Conservation (phyloP, 1,140 invertebrate genomes). For the Neotoxoptera formosana region DNA sequence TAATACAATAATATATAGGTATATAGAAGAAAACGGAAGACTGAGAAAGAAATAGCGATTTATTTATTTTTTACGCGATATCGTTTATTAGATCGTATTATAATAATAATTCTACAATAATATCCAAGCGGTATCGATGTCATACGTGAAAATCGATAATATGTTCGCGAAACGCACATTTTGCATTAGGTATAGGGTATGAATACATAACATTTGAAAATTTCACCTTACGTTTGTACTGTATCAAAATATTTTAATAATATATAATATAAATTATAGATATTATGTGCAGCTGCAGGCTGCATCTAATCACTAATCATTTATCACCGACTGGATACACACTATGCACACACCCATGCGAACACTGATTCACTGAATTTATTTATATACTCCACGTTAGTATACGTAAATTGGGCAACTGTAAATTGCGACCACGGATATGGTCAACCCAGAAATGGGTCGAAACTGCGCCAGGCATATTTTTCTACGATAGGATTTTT, state of each 20-base stretch:
- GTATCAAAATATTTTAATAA: neutral
- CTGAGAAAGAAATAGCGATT: neutral
- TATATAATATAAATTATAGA: neutral
- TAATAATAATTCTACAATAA: neutral
- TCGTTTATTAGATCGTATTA: neutral
- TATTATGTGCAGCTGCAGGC: neutral
- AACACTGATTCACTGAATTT: neutral
- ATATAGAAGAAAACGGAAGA: neutral
- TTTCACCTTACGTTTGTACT: neutral
- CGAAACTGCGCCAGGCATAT: neutral
- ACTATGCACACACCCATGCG: neutral
- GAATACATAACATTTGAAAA: neutral
- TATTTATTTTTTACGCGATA: constrained; percentile 1
- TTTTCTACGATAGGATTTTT: too few relatives aligned
- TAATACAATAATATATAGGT: neutral
- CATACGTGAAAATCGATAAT: neutral
- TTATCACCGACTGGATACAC: neutral
- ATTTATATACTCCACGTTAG: neutral
- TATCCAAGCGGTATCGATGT: neutral
- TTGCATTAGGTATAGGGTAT: neutral
- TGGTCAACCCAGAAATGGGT: neutral
- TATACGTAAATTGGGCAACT: neutral
- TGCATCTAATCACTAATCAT: neutral
- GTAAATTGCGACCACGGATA: neutral
- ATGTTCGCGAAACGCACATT: neutral